Base-by-base conservation (phyloP, 2,113 vertebrate genomes). In the Tilapia sparmanii region DNA sequence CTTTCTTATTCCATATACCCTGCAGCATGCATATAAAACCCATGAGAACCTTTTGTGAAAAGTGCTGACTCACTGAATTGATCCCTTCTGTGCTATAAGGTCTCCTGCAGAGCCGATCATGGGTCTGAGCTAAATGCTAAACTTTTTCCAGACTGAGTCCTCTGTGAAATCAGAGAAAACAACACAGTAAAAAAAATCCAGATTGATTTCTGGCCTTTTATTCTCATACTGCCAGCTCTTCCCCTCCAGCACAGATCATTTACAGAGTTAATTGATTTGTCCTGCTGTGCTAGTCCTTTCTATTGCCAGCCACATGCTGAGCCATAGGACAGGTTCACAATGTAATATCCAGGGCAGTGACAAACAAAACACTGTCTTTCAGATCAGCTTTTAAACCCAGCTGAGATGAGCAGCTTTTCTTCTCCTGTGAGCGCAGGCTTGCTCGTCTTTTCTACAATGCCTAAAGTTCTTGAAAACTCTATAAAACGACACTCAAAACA, bases 231-330 rank as follows among this genome's bases (percentile, higher is more conserved):
- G 87, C 73, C 45, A 81, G 68, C 47, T 82, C 68, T 53, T 89
- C 79, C 81, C 91, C 83, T 82, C 85, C 10, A 24, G 83, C 73
- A 12, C 82, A 85, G 88, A 87, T 93, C 86, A 92, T 92, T 93
- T 87, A 79, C 85, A 86, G 88, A 91, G 79, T 88, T 89, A 93
- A 94, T 93, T 92, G 93, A 95, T 94, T 91, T 40, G 26, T 87
- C 90, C 89, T 47, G 89, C 92, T 93, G 90, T 71, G 86, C 73
- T 42, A 29, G 84, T 82, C 55, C 83, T 63, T 84, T 92, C 76
- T 80, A 80, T 52, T 83, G 50, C 79, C 73, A 85, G 55, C 55
- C 78, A 33, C 93, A 94, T 87, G 91, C 86, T 88, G 90, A 86
- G 90, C 87, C 47, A 54, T 33, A 84, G 83, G 90, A 91, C 71